A percentile compares a stretch with the other conserved stretches of the same genome.
Evolutionary conservation across 2,113 vertebrate species (phyloP).

Genomic region (Paraplagusia blochii): DNA sequence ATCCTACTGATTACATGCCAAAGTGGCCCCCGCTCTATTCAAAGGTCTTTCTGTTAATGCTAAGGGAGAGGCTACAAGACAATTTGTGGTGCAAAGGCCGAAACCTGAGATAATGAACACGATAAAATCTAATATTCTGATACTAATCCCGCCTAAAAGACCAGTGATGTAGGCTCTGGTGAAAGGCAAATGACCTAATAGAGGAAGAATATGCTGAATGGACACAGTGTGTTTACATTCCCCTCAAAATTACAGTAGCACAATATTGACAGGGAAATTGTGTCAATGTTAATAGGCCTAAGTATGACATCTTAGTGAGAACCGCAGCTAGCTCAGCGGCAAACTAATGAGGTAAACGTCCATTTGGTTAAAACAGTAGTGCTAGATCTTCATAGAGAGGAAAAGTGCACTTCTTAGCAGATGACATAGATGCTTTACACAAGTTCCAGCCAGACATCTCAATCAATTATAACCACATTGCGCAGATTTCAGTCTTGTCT

Average conservation of each 20-base stretch:
- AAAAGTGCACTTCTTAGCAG: slow-evolving; percentile 83
- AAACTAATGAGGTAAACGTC: slow-evolving; percentile 74
- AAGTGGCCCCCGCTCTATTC: slow-evolving; percentile 28
- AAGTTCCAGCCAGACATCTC: slow-evolving; percentile 82
- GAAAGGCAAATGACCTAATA: slow-evolving; percentile 59
- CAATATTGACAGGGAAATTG: slow-evolving; percentile 62
- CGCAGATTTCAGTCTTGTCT: slow-evolving; percentile 81
- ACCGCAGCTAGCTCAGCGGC: slow-evolving; percentile 62
- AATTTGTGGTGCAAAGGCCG: slow-evolving; percentile 31
- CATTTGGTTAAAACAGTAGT: slow-evolving; percentile 77
- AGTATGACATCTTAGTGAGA: slow-evolving; percentile 62
- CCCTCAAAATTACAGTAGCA: slow-evolving; percentile 48
- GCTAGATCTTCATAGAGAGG: slow-evolving; percentile 75
- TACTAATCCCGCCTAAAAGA: slow-evolving; percentile 35
- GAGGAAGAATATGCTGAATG: slow-evolving; percentile 60
- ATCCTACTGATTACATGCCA: slow-evolving; percentile 44
- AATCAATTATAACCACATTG: slow-evolving; percentile 88
- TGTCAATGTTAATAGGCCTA: slow-evolving; percentile 65
- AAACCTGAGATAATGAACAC: slow-evolving; percentile 48
- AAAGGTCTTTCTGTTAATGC: slow-evolving; percentile 16
- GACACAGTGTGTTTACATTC: slow-evolving; percentile 60
- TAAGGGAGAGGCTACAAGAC: slow-evolving; percentile 24
- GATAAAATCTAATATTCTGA: slow-evolving; percentile 51
- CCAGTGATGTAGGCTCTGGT: slow-evolving; percentile 19
- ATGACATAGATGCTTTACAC: slow-evolving; percentile 80